Conservation (phyloP, 1,140 invertebrate species). For the Diorhabda sublineata region DNA sequence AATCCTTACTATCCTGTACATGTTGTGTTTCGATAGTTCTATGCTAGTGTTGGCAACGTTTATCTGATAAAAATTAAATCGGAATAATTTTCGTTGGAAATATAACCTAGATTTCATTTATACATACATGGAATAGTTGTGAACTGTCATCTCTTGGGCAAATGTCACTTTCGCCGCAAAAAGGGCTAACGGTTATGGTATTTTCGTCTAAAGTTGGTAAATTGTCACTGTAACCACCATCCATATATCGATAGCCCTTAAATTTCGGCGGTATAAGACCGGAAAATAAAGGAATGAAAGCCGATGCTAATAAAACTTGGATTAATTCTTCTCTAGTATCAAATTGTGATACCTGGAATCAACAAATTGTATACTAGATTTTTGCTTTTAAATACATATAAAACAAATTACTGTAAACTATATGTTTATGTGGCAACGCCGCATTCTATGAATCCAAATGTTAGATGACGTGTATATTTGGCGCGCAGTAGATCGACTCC, state of each 20-base stretch:
- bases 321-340: conserved; percentile 77
- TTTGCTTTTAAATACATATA: background rate
- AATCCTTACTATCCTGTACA: conserved; percentile 86
- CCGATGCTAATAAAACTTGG: conserved; percentile 88
- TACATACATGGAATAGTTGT: conserved; percentile 76
- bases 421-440: background rate
- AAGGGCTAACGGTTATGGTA: conserved; percentile 95
- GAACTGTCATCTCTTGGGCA: conserved; percentile 88
- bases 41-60: conserved; percentile 94
- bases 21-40: conserved; percentile 86
- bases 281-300: conserved; percentile 96
- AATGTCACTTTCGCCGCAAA: conserved; percentile 97
- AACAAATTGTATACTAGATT: background rate
- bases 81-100: background rate
- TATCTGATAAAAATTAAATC: conserved; percentile 56
- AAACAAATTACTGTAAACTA: background rate
- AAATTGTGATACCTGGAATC: conserved; percentile 25
- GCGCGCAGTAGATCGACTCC: too few relatives aligned
- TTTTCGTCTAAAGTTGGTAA: conserved; percentile 89
- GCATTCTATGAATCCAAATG: too few relatives aligned
- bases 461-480: too few relatives aligned
- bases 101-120: background rate
- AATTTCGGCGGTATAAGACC: conserved; percentile 87
- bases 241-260: conserved; percentile 88
- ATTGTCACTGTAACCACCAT: conserved; percentile 96